Conservation (phyloP, 2,797 vertebrate species). For the Parauchenoglanis ngamensis region DNA sequence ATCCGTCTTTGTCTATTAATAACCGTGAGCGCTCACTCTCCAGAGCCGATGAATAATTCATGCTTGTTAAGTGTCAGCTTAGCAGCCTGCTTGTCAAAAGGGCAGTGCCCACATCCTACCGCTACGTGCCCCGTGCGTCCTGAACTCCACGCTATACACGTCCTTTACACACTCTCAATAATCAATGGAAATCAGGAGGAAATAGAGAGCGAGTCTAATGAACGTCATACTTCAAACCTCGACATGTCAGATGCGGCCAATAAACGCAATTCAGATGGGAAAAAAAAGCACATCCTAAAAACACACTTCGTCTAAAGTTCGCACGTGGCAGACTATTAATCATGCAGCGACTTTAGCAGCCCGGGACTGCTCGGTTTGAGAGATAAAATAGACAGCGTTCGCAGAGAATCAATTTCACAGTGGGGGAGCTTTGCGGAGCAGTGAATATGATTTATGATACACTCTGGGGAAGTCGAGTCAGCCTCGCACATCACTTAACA, state of each 20-base stretch:
- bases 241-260: no score
- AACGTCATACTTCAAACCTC: neutral
- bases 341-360: conserved; percentile 8
- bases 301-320: conserved; percentile 21
- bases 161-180: neutral
- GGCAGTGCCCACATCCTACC: conserved; percentile 35
- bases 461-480: conserved; percentile 32
- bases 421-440: conserved; percentile 39
- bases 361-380: conserved; percentile 16
- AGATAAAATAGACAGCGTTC: conserved; percentile 50
- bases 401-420: conserved; percentile 47
- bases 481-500: conserved; percentile 41
- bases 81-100: conserved; percentile 46
- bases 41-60: conserved; percentile 58
- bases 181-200: conserved; percentile 9
- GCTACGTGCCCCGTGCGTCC: conserved; percentile 21
- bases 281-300: neutral
- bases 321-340: conserved; percentile 44
- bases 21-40: conserved; percentile 50
- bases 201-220: neutral
- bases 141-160: neutral
- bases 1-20: conserved; percentile 55
- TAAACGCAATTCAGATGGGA: neutral
- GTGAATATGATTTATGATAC: conserved; percentile 45
- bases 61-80: conserved; percentile 57